Evolutionary conservation across 2,888 invertebrate genomes (phyloP), one percentile per base, ranked within the genome.

Genomic region (Lithosia quadra): DNA sequence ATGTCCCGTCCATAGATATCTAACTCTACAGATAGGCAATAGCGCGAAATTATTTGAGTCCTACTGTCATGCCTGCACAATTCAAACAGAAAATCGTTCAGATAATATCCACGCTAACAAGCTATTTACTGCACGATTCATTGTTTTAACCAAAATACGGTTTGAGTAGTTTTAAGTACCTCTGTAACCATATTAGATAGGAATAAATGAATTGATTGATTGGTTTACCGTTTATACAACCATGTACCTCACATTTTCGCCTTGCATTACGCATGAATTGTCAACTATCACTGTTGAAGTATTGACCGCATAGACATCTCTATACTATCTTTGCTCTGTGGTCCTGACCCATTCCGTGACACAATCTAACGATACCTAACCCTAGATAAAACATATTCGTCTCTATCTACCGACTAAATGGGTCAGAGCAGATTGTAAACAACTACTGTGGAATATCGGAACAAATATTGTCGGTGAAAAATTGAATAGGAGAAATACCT

Each of bases 401-500:
- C 22, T 60, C 22, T 39, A 60, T 39, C 39, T 24, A 39, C 22
- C 39, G 36, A 24, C 18, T 60, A 60, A 60, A 18, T 60, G 24
- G 62, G 53, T 55, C 33, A 22, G 15, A 18, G 22, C 36, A 11
- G 11, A 28, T 18, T 36, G 1, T n/a, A 13, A 60, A 21, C 22
- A 21, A 22, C 36, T 36, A 39, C 39, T 11, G 39, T n/a, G 28
- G 24, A 28, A 57, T 15, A 58, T 28, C 24, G 60, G 53, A 28
- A 24, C 24, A 53, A 15, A 49, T 34, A 39, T 39, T 56, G 55
- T n/a, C 49, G 58, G 10, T 58, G 53, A 67, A 67, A 67, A 61
- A 28, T 56, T 55, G 21, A 33, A 21, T 36, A 61, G 24, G 55
- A 36, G 59, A 59, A 63, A 70, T 70, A 70, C 70, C 70, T 70